phyloP scores from a whole-genome alignment of 2,113 vertebrate genomes.

The Hemiprocne comata region DNA sequence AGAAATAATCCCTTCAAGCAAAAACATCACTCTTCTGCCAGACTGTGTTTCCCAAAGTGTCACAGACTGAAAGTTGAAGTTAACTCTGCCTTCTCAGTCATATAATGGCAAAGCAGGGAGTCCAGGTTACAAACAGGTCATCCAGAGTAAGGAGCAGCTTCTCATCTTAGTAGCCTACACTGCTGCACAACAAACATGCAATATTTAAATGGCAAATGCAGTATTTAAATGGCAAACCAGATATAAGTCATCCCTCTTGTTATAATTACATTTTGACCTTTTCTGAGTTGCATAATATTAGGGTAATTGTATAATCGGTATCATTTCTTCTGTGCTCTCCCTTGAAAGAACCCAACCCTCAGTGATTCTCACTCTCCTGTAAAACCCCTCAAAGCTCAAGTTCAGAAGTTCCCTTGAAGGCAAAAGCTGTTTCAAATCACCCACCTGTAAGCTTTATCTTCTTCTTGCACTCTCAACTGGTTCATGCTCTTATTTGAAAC shows the following conservation, averaged over 20 bases:
- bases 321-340: not conserved
- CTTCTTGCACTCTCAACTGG: not conserved
- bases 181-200: not conserved
- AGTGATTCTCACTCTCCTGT: not conserved
- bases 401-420: not conserved
- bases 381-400: not conserved
- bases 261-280: slow-evolving; percentile 52
- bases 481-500: not conserved
- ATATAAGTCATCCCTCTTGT: slow-evolving; percentile 27
- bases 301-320: slow-evolving; percentile 20
- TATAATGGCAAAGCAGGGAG: slow-evolving; percentile 5
- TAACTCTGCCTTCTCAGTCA: slow-evolving; percentile 1
- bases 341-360: not conserved
- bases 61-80: slow-evolving; percentile 2
- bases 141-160: not conserved
- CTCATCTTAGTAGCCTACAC: not conserved
- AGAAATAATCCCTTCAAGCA: slow-evolving; percentile 56
- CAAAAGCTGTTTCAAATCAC: slow-evolving; percentile 15
- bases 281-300: slow-evolving; percentile 51
- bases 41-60: slow-evolving; percentile 24
- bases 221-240: slow-evolving; percentile 42
- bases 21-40: slow-evolving; percentile 53
- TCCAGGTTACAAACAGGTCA: slow-evolving; percentile 1
- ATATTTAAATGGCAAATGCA: slow-evolving; percentile 42
- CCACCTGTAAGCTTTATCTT: not conserved